A percentile compares a stretch with the other conserved stretches of the same genome.
These are phyloP conservation scores for Aplocera efformata DNA, from an alignment of 2,888 invertebrate genomes.

Conservation along the genomic window DNA sequence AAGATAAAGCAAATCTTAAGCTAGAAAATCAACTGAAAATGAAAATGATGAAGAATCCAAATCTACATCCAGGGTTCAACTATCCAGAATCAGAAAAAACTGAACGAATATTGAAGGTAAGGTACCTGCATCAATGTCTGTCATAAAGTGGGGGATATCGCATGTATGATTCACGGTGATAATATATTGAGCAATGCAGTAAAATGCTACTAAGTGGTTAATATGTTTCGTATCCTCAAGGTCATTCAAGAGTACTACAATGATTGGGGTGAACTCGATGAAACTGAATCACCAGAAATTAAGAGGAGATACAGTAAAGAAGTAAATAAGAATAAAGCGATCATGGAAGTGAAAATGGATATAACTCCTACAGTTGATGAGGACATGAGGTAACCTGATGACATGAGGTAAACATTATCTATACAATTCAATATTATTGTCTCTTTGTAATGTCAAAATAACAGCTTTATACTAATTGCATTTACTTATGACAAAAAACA, in stretches of 20 bases:
- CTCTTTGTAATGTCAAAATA: no score
- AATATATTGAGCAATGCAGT: no score
- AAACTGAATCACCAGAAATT: conserved; percentile 34
- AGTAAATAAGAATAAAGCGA: conserved; percentile 38
- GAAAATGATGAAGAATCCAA: conserved; percentile 63
- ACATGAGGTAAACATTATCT: no score
- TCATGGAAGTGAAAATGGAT: conserved; percentile 44
- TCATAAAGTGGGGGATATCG: no score
- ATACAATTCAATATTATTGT: no score
- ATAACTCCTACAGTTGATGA: conserved; percentile 40
- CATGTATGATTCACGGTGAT: no score
- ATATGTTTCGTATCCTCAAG: conserved; percentile 29
- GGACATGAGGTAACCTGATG: conserved; percentile 46
- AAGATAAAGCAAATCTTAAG: conserved; percentile 41
- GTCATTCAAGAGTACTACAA: conserved; percentile 41
- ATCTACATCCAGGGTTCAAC: conserved; percentile 54
- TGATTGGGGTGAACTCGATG: conserved; percentile 50
- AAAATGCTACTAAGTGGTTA: no score
- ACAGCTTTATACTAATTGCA: no score
- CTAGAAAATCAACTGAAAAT: conserved; percentile 40
- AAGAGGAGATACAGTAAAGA: conserved; percentile 44
- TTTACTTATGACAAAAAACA: no score
- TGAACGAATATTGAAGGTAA: conserved; percentile 39
- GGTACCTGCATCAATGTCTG: no score
- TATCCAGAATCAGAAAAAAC: conserved; percentile 53